Evolutionary conservation across 2,113 vertebrate species (phyloP), one percentile per base, ranked within the genome.

Genomic region (Corythornis vintsioides): DNA sequence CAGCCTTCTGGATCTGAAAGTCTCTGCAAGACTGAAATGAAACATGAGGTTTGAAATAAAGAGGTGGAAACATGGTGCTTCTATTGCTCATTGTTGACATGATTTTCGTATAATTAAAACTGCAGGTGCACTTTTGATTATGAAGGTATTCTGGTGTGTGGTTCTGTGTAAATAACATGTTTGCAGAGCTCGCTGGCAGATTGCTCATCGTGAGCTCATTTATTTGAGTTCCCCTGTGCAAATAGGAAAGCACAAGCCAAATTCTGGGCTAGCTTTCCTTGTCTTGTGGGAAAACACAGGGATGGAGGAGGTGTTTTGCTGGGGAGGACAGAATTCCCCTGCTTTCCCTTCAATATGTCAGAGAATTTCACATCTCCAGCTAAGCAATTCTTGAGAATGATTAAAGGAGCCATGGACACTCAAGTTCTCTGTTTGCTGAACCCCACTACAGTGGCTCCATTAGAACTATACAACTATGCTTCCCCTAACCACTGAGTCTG

Each of bases 171-270:
- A 90, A 92, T 95, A 85, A 82, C 56, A 86, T 47, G 22, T 87
- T 90, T 89, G 61, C 28, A 57, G 48, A n/a, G 25, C 42, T 33
- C 83, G 15, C 53, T 92, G 94, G 88, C 84, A 79, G 80, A 69
- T 87, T 93, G 87, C 90, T 96, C 88, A 83, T 90, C 94, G 79
- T 90, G 80, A 95, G 79, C 86, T 97, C 70, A 96, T 95, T 92
- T 95, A 79, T 91, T 96, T 96, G 83, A 88, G 63, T 66, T 97
- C 74, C 63, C 75, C 84, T 53, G 5, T 79, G 79, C 40, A 83
- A 87, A 83, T 0, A 75, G 22, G 65, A 65, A 92, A 89, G 59
- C 15, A 82, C 21, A 66, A 83, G 70, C 29, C 66, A 89, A 94
- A 87, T 87, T 93, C 35, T 77, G 35, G 42, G 24, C 28, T 56